Percentiles rank a stretch among this genome's conserved stretches.
Evolutionary conservation across 2,888 invertebrate genomes (phyloP).

Genomic region (Ecdyonurus torrentis): DNA sequence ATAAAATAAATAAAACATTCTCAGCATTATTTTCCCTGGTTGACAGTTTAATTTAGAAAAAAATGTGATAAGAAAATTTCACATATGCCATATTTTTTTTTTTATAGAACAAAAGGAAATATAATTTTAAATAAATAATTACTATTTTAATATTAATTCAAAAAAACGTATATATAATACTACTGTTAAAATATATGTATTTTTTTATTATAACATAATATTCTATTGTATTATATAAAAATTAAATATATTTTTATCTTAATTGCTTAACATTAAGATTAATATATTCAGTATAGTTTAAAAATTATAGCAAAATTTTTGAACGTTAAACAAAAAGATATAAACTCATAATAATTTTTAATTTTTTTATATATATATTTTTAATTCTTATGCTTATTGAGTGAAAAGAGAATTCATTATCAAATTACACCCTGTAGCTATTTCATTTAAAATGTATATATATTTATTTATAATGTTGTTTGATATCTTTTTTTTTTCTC

Average conservation of each 20-base stretch:
- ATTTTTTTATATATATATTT: not conserved
- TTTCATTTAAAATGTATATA: too few species aligned
- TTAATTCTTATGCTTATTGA: too few species aligned
- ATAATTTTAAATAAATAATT: not conserved
- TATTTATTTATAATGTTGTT: too few species aligned
- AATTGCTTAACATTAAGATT: not conserved
- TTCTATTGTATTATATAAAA: too few species aligned
- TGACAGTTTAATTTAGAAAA: not conserved
- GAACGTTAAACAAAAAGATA: not conserved
- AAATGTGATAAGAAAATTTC: too few species aligned
- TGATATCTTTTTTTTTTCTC: not conserved
- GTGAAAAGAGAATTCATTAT: not conserved
- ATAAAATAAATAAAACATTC: not conserved
- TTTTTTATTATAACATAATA: too few species aligned
- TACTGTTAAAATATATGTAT: too few species aligned
- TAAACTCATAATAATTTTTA: not conserved
- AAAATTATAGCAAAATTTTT: not conserved
- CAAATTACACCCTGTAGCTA: not conserved
- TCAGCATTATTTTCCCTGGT: not conserved
- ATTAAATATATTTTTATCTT: not conserved
- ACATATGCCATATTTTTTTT: not conserved
- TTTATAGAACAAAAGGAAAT: not conserved
- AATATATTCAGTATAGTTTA: not conserved
- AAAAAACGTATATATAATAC: not conserved
- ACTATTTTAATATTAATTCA: not conserved